Conservation (phyloP, 2,113 vertebrate genomes). For the Progne subis region DNA sequence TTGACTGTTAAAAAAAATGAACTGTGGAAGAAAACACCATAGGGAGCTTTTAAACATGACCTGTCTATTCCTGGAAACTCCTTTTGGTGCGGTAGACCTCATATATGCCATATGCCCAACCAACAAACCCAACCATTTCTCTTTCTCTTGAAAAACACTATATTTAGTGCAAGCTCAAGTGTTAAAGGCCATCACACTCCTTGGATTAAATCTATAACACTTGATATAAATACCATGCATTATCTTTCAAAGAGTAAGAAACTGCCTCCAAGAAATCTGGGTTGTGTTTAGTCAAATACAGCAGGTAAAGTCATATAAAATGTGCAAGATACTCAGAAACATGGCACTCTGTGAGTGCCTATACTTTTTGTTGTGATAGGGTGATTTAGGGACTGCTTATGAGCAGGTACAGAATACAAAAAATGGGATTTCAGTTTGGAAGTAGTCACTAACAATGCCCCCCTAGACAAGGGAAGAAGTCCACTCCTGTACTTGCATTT, state of each 20-base stretch:
- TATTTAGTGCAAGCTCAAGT: background rate
- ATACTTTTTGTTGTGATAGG: background rate
- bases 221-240: background rate
- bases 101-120: background rate
- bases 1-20: background rate
- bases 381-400: background rate
- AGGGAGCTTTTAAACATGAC: background rate
- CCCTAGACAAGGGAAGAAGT: accelerated
- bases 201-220: background rate
- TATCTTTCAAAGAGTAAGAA: background rate
- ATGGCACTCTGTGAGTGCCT: background rate
- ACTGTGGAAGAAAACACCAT: background rate
- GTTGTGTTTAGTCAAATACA: background rate
- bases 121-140: background rate
- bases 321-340: background rate
- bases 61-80: background rate
- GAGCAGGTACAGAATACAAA: background rate
- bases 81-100: constrained; percentile 11
- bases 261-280: background rate
- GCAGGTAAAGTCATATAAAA: background rate
- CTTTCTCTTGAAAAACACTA: background rate
- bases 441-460: background rate
- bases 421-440: background rate
- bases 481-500: background rate
- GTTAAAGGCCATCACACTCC: background rate